A percentile compares a stretch with the other conserved stretches of the same genome.
Evolutionary conservation across 2,797 vertebrate genomes (phyloP).

Genomic region (Numenius phaeopus): DNA sequence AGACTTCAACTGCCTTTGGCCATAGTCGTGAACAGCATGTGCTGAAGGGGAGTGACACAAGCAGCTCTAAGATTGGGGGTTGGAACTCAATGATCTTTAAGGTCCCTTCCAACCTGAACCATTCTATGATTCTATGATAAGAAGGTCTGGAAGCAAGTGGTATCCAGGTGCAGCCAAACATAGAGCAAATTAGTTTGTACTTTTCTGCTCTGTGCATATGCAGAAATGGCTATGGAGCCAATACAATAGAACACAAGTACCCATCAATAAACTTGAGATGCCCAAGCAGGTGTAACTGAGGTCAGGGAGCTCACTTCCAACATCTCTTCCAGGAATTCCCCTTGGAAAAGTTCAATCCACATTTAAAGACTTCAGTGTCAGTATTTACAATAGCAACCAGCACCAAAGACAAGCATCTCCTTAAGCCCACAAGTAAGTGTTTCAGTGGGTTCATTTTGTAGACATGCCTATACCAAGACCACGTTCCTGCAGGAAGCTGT

Average conservation of each 20-base stretch:
- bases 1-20: background rate
- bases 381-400: background rate
- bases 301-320: background rate
- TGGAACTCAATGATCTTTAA: too few relatives aligned
- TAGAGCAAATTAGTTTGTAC: background rate
- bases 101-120: too few relatives aligned
- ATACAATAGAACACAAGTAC: background rate
- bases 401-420: background rate
- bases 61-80: background rate
- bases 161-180: background rate
- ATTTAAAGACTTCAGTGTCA: background rate
- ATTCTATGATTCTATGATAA: background rate
- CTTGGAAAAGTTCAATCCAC: background rate
- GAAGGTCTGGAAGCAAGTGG: background rate
- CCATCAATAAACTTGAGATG: background rate
- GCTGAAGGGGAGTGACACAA: background rate
- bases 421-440: background rate
- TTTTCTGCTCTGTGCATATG: background rate
- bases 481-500: background rate
- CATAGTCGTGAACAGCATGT: fast-evolving
- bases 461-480: background rate
- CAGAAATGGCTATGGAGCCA: background rate
- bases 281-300: background rate
- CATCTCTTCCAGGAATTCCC: background rate
- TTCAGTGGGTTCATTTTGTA: background rate